Evolutionary conservation across 2,888 invertebrate species (phyloP), one percentile per base, ranked within the genome.

Genomic region (Julus scandinavius): DNA sequence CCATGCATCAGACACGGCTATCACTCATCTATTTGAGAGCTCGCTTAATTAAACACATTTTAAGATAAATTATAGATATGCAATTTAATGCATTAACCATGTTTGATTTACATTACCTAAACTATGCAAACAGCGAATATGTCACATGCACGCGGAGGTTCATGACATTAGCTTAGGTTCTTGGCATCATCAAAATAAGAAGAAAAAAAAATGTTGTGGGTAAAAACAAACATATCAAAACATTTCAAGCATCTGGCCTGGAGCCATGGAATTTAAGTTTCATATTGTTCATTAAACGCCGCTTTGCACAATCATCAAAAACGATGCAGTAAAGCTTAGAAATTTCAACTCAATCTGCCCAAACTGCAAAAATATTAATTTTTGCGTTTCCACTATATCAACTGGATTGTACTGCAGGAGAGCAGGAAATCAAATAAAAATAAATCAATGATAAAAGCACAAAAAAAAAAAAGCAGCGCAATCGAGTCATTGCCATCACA

Each of bases 381-480:
- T 58, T 80, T 29, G 38, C 63, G 20, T 63, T 80, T 38, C 38
- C 80, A 15, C 13, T 13, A 38, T 13, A 38, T 9, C 7, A 38
- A 80, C 38, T 38, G 15, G 11, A 38, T 80, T 40, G 4, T 13
- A 80, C 38, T 15, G 80, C 38, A 11, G 17, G 38, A 80, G 80
- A 80, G 45, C 45, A 80, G 80, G 80, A 80, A 20, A 80, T 80
- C 80, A 80, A 80, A 80, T 80, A 80, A 80, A 80, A 80, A 40
- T 80, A 40, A 80, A 80, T 80, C 80, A 80, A 80, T 80, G 80
- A 29, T 80, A 80, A 38, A 38, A 15, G 80, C 80, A 80, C 80
- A 80, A 80, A 38, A 80, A 72, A 80, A 80, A 13, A 5, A 29
- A 29, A 29, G 29, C 2, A n/a, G 11, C n/a, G 58, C n/a, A 58